Evolutionary conservation across 2,888 invertebrate genomes (phyloP), one percentile per base, ranked within the genome.

Genomic region (Nymphalis urticae): DNA sequence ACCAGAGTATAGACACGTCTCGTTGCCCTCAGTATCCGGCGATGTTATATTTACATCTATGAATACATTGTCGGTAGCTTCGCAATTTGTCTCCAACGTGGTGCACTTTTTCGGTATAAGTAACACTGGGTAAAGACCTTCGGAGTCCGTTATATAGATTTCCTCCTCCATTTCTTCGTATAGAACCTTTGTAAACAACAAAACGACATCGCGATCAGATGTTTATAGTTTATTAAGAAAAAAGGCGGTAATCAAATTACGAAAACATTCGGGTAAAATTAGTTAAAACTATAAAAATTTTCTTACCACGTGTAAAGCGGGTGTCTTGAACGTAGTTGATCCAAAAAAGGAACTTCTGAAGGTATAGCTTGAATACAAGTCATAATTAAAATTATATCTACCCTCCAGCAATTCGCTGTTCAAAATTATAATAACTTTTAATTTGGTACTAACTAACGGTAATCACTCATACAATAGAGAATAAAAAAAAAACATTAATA

Each of bases 41-140:
- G 89, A 82, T 0, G 84, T 82, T 42, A 91, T 87, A 51, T 82
- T 85, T 64, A 90, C 68, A 51, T 88, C 81, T 58, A 90, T 85
- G 68, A 84, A 87, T 8, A 90, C 82, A 70, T 89, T 85, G 69
- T 89, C 86, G 0, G 83, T 77, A 2, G 81, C 73, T 51, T 84
- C 85, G 70, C 82, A 85, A 70, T 84, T 85, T 0, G 83, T 83
- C 75, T 86, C 85, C 67, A 90, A 76, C 0, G 79, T 77, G 3
- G 87, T 86, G 60, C 86, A 88, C 64, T 79, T 82, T 75, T 86
- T 90, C 0, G 91, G 91, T 64, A 92, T 81, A 51, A 87, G 76
- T 13, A 92, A 72, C 19, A 89, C 80, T 1, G 91, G 91, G 72
- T 84, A 85, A 3, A 78, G 71, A n/a, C 78, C 75, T 32, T 84